Percentiles rank a stretch among this genome's conserved stretches.
These are phyloP conservation scores for Drosophila kurseongensis DNA, from an alignment of 1,140 invertebrate genomes.

Conservation along the genomic window DNA sequence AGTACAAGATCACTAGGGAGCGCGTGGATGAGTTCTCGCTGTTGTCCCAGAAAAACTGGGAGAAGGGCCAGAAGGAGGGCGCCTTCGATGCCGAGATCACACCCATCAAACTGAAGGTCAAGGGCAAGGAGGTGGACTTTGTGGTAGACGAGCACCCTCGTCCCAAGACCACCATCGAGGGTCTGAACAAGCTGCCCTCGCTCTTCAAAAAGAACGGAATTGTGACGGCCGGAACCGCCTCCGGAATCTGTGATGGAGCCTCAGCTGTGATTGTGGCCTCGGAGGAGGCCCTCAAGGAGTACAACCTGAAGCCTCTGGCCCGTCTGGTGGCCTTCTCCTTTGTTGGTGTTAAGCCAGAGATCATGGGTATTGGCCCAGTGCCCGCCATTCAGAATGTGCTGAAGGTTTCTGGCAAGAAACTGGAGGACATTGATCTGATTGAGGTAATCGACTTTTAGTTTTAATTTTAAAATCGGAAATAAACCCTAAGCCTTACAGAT, in stretches of 20 bases:
- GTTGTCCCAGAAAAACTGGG: constrained; percentile 93
- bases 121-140: constrained; percentile 92
- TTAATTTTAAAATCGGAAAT: background rate
- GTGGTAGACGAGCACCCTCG: constrained; percentile 97
- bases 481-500: constrained; percentile 87
- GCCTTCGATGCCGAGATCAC: constrained; percentile 96
- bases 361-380: constrained; percentile 97
- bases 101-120: constrained; percentile 93
- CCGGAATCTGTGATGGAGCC: constrained; percentile 98
- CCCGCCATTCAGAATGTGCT: constrained; percentile 95
- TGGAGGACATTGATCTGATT: constrained; percentile 96
- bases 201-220: constrained; percentile 98
- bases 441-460: constrained; percentile 88
- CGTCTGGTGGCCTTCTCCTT: constrained; percentile 90
- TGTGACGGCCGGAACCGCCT: constrained; percentile 98
- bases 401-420: constrained; percentile 89
- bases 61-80: constrained; percentile 93
- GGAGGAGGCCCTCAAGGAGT: constrained; percentile 93
- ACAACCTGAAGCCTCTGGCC: constrained; percentile 92
- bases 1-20: constrained; percentile 94
- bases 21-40: constrained; percentile 96
- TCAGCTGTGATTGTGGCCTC: constrained; percentile 95
- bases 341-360: constrained; percentile 93
- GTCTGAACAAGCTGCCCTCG: constrained; percentile 92
- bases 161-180: constrained; percentile 93